These are phyloP conservation scores for Scolopax bukidnonensis DNA, from an alignment of 2,797 vertebrate genomes.

Conservation along the genomic window DNA sequence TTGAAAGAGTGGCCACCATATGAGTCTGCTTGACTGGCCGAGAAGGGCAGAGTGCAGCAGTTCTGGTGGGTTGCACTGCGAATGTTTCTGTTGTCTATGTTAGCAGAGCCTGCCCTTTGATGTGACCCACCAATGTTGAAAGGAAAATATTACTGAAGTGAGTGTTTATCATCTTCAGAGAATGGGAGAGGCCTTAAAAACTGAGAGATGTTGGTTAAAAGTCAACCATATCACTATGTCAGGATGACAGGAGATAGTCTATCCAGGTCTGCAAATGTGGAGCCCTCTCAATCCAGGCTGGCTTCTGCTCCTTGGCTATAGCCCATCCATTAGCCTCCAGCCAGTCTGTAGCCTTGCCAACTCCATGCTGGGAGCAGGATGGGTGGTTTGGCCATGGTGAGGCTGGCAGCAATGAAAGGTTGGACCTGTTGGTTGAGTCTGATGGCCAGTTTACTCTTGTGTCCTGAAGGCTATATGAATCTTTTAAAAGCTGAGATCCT, in stretches of 20 bases:
- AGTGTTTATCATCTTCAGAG: not conserved
- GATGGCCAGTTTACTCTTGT: not conserved
- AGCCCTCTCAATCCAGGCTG: not conserved
- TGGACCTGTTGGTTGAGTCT: not conserved
- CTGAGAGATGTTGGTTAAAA: not conserved
- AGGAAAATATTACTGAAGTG: not conserved
- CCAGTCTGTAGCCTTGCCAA: not conserved
- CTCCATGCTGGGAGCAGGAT: not conserved
- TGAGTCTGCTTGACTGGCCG: fast-evolving
- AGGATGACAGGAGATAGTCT: not conserved
- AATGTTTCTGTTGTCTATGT: not conserved
- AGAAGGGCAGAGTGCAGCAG: not conserved
- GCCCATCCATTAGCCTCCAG: not conserved
- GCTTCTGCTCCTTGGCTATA: not conserved
- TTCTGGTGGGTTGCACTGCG: not conserved
- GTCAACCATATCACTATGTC: not conserved
- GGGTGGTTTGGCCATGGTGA: not conserved
- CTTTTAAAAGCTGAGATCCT: not conserved
- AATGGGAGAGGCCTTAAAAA: not conserved
- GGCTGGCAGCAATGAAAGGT: not conserved
- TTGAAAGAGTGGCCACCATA: not conserved
- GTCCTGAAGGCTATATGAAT: not conserved
- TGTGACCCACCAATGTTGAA: not conserved
- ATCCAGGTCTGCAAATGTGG: fast-evolving
- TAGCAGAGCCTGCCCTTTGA: too few relatives aligned